phyloP scores from a whole-genome alignment of 2,113 vertebrate species.

The Phodopus roborovskii region DNA sequence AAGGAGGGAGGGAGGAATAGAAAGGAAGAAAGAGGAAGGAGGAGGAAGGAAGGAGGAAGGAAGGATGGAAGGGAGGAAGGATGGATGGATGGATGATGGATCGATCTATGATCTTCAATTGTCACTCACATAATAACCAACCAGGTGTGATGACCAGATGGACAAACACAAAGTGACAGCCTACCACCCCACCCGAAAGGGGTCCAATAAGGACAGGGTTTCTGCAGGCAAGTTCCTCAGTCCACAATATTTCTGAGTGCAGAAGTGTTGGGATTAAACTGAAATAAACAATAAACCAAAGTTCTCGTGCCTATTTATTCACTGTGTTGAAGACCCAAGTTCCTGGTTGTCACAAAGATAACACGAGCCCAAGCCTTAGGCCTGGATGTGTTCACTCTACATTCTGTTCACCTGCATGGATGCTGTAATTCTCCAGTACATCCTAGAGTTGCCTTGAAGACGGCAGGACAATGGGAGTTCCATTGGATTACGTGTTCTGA shows the following conservation, averaged over 20 bases:
- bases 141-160: not conserved
- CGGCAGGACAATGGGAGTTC: not conserved
- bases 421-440: not conserved
- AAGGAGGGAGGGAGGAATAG: too few relatives aligned
- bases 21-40: too few relatives aligned
- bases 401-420: not conserved
- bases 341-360: not conserved
- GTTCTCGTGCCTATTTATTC: not conserved
- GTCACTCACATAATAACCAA: not conserved
- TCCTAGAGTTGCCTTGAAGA: too few relatives aligned
- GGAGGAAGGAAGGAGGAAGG: too few relatives aligned
- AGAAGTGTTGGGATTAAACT: not conserved
- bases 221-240: not conserved
- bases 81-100: too few relatives aligned
- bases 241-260: not conserved
- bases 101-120: not conserved
- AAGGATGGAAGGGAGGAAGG: too few relatives aligned
- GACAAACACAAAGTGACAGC: not conserved
- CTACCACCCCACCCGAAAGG: not conserved
- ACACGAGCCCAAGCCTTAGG: too few relatives aligned
- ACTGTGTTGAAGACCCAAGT: not conserved
- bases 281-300: not conserved
- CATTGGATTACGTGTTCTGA: not conserved
- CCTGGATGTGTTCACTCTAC: too few relatives aligned
- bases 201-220: too few relatives aligned